Evolutionary conservation across 2,888 invertebrate species (phyloP).

Genomic region (Anthophora plumipes): DNA sequence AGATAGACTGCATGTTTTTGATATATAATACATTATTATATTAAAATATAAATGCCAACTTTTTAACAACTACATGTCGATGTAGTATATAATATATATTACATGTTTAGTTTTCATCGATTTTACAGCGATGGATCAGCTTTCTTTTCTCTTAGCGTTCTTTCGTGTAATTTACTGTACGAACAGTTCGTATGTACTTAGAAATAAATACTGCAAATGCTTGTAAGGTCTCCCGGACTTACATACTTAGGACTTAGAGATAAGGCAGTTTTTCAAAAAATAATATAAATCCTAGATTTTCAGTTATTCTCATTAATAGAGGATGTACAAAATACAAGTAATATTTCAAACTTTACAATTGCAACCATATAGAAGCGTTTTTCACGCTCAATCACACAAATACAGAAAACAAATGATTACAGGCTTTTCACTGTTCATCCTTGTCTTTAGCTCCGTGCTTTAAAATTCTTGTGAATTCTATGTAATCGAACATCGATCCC

Average conservation of each 20-base stretch:
- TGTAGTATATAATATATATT: slow-evolving; percentile 71
- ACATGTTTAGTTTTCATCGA: slow-evolving; percentile 48
- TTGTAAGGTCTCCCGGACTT: slow-evolving; percentile 7
- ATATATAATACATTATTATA: slow-evolving; percentile 77
- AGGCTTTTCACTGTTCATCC: slow-evolving; percentile 91
- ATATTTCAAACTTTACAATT: slow-evolving; percentile 58
- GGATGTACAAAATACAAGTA: slow-evolving; percentile 60
- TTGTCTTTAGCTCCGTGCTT: slow-evolving; percentile 99
- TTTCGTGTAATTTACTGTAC: background rate
- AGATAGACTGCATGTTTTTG: slow-evolving; percentile 34
- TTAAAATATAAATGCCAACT: slow-evolving; percentile 83
- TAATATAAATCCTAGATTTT: slow-evolving; percentile 40
- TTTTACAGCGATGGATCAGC: slow-evolving; percentile 24
- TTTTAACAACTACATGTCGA: slow-evolving; percentile 73
- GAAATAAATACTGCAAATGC: slow-evolving; percentile 46
- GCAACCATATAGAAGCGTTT: slow-evolving; percentile 40
- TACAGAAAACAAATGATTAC: slow-evolving; percentile 21
- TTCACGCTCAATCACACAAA: slow-evolving; percentile 49
- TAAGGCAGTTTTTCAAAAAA: slow-evolving; percentile 51
- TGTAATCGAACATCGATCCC: slow-evolving; percentile 97
- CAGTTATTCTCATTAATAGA: slow-evolving; percentile 52
- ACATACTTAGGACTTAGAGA: slow-evolving; percentile 25
- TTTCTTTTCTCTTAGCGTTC: background rate
- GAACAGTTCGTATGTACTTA: background rate
- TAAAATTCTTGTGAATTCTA: slow-evolving; percentile 99